Percentiles rank a stretch among this genome's conserved stretches.
Evolutionary conservation across 2,113 vertebrate species (phyloP).

Genomic region (Odocoileus hemionus): DNA sequence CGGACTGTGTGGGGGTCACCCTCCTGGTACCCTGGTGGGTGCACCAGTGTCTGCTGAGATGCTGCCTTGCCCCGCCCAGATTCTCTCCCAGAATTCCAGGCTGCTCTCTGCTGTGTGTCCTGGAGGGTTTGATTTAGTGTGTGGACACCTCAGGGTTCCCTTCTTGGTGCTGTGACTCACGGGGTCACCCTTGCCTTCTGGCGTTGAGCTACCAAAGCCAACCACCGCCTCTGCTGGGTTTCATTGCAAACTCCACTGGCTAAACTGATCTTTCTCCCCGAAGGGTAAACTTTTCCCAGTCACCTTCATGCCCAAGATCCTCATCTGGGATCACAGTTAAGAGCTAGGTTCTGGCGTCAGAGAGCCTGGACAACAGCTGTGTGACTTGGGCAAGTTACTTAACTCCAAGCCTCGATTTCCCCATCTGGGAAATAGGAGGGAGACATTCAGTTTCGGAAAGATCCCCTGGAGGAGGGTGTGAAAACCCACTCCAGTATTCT

Average conservation of each 20-base stretch:
- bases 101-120: neutral
- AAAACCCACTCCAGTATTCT: neutral
- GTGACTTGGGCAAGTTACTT: neutral
- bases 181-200: neutral
- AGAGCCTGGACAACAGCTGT: neutral
- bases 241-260: neutral
- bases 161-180: neutral
- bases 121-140: neutral
- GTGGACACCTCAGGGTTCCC: neutral
- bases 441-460: neutral
- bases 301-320: neutral
- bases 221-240: neutral
- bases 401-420: neutral
- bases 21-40: neutral
- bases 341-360: neutral
- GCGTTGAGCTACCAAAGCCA: neutral
- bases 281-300: neutral
- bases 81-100: neutral
- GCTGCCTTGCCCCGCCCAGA: neutral
- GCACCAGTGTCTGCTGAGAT: neutral
- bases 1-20: neutral
- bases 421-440: neutral
- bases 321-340: neutral
- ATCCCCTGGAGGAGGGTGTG: neutral
- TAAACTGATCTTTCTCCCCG: neutral